These are phyloP conservation scores for Ligdia adustata DNA, from an alignment of 2,888 invertebrate species.

Conservation along the genomic window DNA sequence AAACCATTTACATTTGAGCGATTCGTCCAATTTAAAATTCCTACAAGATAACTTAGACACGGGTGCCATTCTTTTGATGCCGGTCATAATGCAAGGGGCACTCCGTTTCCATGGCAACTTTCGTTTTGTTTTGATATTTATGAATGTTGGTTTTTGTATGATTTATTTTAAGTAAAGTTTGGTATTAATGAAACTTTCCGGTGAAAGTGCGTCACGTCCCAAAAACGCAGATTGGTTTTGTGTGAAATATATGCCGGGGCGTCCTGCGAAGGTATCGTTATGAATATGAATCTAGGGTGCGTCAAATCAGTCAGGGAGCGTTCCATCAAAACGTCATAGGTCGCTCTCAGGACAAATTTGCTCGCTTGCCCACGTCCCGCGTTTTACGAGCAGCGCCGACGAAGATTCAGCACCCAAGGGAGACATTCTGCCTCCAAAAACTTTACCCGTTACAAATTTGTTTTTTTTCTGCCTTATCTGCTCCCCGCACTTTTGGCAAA, in stretches of 20 bases:
- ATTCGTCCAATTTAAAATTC: slow-evolving; percentile 86
- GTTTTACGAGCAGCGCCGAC: slow-evolving; percentile 82
- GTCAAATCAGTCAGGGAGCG: slow-evolving; percentile 77
- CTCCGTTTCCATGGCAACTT: slow-evolving; percentile 42
- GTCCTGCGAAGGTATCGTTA: slow-evolving; percentile 70
- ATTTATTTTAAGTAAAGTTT: slow-evolving; percentile 28
- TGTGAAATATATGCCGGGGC: slow-evolving; percentile 63
- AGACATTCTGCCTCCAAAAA: slow-evolving; percentile 83
- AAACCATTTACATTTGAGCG: slow-evolving; percentile 86
- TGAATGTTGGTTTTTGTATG: neutral
- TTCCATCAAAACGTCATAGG: slow-evolving; percentile 84
- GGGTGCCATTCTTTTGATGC: slow-evolving; percentile 83
- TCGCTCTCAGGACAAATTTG: slow-evolving; percentile 83
- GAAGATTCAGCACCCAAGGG: slow-evolving; percentile 84
- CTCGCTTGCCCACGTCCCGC: slow-evolving; percentile 82
- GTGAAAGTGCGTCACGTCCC: slow-evolving; percentile 49
- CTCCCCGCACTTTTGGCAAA: slow-evolving; percentile 82
- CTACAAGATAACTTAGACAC: slow-evolving; percentile 84
- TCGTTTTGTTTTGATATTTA: neutral
- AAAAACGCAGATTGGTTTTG: slow-evolving; percentile 53
- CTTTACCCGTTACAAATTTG: slow-evolving; percentile 85
- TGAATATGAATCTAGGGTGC: slow-evolving; percentile 81
- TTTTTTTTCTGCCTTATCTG: slow-evolving; percentile 83
- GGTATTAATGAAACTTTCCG: slow-evolving; percentile 48
- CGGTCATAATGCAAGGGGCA: slow-evolving; percentile 74